Conservation (phyloP, 1,140 invertebrate species). For the Branchinecta lynchi region DNA sequence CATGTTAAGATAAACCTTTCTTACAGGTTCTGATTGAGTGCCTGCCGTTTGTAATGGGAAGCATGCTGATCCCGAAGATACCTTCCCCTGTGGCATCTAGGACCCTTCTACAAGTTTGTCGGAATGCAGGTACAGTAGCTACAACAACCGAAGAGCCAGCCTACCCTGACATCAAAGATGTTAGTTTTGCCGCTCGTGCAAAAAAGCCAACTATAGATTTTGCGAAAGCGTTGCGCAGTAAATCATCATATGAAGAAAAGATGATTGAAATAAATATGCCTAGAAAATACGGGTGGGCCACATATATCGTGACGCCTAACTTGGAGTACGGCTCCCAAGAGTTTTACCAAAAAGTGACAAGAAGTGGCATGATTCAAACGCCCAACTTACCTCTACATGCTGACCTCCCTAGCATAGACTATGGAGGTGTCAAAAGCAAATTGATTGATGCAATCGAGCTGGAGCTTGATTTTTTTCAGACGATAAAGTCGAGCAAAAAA, state of each 20-base stretch:
- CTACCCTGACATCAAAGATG: not conserved
- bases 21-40: too few relatives aligned
- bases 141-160: not conserved
- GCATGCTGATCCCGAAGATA: too few relatives aligned
- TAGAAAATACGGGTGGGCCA: constrained; percentile 56
- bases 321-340: constrained; percentile 49
- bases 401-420: not conserved
- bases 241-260: constrained; percentile 60
- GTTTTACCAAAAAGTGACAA: constrained; percentile 50
- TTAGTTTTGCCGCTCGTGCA: not conserved
- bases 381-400: not conserved
- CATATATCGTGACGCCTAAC: constrained; percentile 41
- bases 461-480: not conserved
- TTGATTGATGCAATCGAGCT: not conserved
- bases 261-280: constrained; percentile 60
- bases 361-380: constrained; percentile 39
- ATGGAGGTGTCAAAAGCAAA: not conserved
- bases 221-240: not conserved
- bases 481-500: not conserved
- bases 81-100: too few relatives aligned
- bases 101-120: too few relatives aligned
- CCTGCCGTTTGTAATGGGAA: too few relatives aligned
- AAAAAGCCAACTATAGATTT: not conserved
- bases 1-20: too few relatives aligned
- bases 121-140: too few relatives aligned